phyloP scores from a whole-genome alignment of 2,113 vertebrate species.

The Setophaga kirtlandii region DNA sequence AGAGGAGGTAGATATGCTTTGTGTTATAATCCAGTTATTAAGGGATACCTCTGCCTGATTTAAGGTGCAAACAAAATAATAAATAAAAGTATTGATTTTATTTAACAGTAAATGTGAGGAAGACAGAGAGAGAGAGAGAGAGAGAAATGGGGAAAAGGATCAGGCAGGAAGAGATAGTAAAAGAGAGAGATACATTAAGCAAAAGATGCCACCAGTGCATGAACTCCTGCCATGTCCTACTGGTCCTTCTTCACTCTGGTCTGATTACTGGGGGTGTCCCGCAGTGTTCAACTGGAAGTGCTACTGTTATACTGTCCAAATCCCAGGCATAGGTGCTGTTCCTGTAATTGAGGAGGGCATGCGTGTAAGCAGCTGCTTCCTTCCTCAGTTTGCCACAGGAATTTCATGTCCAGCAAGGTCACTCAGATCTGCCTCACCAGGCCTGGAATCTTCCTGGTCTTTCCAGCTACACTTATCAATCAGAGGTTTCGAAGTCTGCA shows the following conservation, averaged over 20 bases:
- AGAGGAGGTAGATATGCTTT: not conserved
- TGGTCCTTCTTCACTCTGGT: not conserved
- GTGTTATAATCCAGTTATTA: not conserved
- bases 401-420: not conserved
- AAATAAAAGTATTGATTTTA: not conserved
- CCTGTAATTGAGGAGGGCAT: too few species aligned
- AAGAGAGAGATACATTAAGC: not conserved
- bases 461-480: not conserved
- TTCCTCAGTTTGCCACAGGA: not conserved
- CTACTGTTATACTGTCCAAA: not conserved
- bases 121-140: not conserved
- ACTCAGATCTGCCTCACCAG: not conserved
- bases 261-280: not conserved
- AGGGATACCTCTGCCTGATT: not conserved
- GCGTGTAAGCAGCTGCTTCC: not conserved
- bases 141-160: not conserved
- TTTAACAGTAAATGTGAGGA: not conserved
- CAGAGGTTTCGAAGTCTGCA: not conserved
- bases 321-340: not conserved
- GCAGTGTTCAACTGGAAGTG: not conserved
- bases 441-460: not conserved
- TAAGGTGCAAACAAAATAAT: not conserved
- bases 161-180: not conserved
- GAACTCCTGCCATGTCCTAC: not conserved
- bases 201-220: not conserved